Evolutionary conservation across 2,113 vertebrate genomes (phyloP), one percentile per base, ranked within the genome.

Genomic region (Ctenomys sociabilis): DNA sequence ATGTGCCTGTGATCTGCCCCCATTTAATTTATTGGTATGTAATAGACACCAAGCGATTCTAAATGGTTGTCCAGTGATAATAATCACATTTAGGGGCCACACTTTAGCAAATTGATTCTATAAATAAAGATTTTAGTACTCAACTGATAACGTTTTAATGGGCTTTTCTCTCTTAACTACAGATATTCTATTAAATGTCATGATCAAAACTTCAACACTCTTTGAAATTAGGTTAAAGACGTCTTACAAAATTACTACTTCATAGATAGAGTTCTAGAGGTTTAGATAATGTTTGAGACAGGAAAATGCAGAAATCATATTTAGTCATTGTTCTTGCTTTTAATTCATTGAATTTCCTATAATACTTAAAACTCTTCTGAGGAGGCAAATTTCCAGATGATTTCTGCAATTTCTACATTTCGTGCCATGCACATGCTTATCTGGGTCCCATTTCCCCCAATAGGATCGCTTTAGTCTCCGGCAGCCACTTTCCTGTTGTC

Each of bases 1-100:
- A 28, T 94, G 14, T 88, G 89, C 59, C 93, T 96, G 52, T 22
- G 68, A 57, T 57, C 45, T 75, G 86, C 77, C 95, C 96, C 66
- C 77, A 68, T 35, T 95, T 91, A 90, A 49, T n/a, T 96, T 97
- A 90, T 43, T 96, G 70, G 92, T 97, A 75, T 73, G 94, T 91
- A 59, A 91, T 49, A 92, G 77, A 72, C 96, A 91, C 87, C 32
- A 96, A 97, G 40, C 54, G 97, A 82, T 10, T 96, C 4, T 85
- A 97, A 94, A 64, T 96, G 72, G 32, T 93, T 94, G 40, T 22
- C 94, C 40, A 63, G 66, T 97, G 21, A 66, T 93, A 95, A 97
- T 94, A 97, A 95, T 22, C 70, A 86, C 40, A 24, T 83, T 94
- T 97, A 45, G 90, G 68, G 61, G 49, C 78, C 83, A 52, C 6